Evolutionary conservation across 1,140 invertebrate genomes (phyloP), one percentile per base, ranked within the genome.

Genomic region (Pogonomyrmex barbatus): DNA sequence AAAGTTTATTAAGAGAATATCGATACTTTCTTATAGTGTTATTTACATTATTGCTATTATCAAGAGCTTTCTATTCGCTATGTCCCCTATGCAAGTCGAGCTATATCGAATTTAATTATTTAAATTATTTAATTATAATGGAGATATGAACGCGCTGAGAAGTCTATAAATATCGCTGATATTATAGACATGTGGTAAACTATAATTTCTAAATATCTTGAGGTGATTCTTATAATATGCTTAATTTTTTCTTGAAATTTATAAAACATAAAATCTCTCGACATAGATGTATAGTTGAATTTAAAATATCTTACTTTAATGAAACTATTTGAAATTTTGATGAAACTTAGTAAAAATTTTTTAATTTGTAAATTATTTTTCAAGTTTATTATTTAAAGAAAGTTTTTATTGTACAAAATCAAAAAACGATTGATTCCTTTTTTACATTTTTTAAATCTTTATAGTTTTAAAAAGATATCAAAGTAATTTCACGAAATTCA

Each of bases 101-200:
- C 36, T 33, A 17, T 75, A 70, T 89, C 73, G 50, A 10, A 8
- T 50, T 84, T 82, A 70, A 90, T 90, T 89, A 90, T 89, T 88
- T 78, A 78, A 84, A 90, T 90, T 73, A 24, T 24, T 24, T 24
- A 24, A 24, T 24, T 24, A 24, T 24, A 89, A 73, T n/a, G 67
- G 36, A 78, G 85, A 89, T 75, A 75, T 8, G 65, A 87, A 71
- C 62, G 73, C 50, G 30, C 30, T 60, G 88, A 83, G 71, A 79
- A 9, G 70, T 47, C 62, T 58, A 58, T 30, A 52, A 42, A 71
- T 50, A 71, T 2, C 71, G 52, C 54, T 77, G 39, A 24, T 12
- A 17, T 52, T 65, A 65, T 12, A 45, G 4, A 87, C 52, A 50
- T 65, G 8, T 45, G 8, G 36, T 30, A 77, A 82, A 75, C 58